Base-by-base conservation (phyloP, 2,113 vertebrate species). In the Hypocryptadius cinnamomeus region DNA sequence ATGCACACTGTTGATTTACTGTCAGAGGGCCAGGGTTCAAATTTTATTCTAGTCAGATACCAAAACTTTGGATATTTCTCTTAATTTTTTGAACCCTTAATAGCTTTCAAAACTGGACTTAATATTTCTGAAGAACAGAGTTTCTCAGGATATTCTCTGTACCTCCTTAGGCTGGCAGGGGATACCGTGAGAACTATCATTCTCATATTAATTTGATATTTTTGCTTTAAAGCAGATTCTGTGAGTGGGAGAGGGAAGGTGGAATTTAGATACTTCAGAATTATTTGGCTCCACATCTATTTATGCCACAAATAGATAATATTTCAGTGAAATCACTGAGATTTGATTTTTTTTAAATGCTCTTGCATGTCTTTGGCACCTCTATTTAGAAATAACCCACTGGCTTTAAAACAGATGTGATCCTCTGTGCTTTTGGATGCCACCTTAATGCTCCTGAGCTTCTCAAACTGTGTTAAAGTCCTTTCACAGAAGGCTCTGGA, bases 251-350 rank as follows among this genome's bases (percentile, higher is more conserved):
- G 91, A 87, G 28, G 51, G 93, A 94, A 66, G 44, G 79, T 92
- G 68, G 71, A 95, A 96, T 96, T 95, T 93, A 87, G 68, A 91
- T 85, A 42, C 70, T 87, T 85, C 45, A 77, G 66, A 95, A 85
- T 87, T 89, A 92, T 89, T 91, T 92, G 85, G 66, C 94, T 95
- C 51, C 0, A 0, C 64, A 68, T 88, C 85, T 86, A 92, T 95
- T 95, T 91, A 54, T 93, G 86, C 87, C 81, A 77, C 87, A 93
- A 87, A 95, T 83, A 96, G 85, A 94, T 87, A 92, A 91, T 92
- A 91, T 93, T 92, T 85, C 73, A 81, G 87, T 83, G 70, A 79
- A 89, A 83, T 72, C 30, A 40, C 6, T 70, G 59, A 79, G n/a
- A 65, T 64, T 44, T 84, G 76, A 45, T 60, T 94, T 50, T 50